Conservation (phyloP, 2,888 invertebrate species). For the Mechanitis messenoides region DNA sequence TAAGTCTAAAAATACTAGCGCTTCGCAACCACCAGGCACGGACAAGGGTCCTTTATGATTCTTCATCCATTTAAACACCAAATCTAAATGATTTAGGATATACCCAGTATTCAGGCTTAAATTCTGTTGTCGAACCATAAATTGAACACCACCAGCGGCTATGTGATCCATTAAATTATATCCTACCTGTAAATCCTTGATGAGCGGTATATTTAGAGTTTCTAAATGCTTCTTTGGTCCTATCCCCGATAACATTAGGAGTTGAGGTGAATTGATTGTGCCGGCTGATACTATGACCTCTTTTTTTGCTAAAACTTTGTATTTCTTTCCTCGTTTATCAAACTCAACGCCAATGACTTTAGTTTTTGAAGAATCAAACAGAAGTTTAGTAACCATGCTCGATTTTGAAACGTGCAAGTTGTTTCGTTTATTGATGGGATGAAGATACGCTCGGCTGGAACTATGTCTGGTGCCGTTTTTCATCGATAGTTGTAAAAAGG, state of each 20-base stretch:
- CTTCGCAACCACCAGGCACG: constrained; percentile 81
- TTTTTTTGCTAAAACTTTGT: constrained; percentile 77
- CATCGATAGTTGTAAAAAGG: constrained; percentile 78
- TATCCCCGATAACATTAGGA: constrained; percentile 88
- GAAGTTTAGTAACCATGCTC: constrained; percentile 76
- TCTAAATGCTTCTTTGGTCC: constrained; percentile 79
- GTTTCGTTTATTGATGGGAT: constrained; percentile 74
- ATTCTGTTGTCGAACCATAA: constrained; percentile 64
- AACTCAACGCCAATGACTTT: constrained; percentile 78
- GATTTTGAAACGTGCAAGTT: constrained; percentile 79
- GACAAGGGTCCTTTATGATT: constrained; percentile 76
- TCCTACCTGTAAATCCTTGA: constrained; percentile 79
- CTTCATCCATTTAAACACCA: constrained; percentile 73
- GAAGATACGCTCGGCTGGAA: constrained; percentile 80
- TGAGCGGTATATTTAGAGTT: constrained; percentile 70
- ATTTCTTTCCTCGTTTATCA: constrained; percentile 66
- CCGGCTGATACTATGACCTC: constrained; percentile 87
- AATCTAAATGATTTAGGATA: constrained; percentile 56
- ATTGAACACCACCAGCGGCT: constrained; percentile 79
- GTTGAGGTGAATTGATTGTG: constrained; percentile 85
- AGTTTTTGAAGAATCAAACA: constrained; percentile 74
- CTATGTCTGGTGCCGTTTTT: constrained; percentile 81
- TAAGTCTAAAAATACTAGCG: constrained; percentile 79
- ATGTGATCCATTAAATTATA: constrained; percentile 83
- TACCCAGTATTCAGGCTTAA: constrained; percentile 51